Evolutionary conservation across 2,113 vertebrate genomes (phyloP).

Genomic region (Serilophus lunatus): DNA sequence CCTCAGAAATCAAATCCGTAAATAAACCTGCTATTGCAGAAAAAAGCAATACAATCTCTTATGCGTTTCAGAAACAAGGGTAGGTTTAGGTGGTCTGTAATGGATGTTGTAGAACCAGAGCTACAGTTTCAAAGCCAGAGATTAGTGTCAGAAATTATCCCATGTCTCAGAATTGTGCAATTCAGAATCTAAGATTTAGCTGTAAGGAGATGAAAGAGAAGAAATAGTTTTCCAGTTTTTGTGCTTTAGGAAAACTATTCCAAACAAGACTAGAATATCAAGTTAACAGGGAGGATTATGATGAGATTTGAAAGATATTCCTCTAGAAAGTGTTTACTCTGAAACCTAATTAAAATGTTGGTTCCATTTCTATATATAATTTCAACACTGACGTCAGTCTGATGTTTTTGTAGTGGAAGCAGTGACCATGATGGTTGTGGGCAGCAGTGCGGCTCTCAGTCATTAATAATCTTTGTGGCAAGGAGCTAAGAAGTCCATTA

Average conservation of each 20-base stretch:
- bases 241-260: neutral
- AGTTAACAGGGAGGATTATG: neutral
- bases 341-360: constrained; percentile 29
- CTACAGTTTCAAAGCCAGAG: neutral
- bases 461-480: neutral
- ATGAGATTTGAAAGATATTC: constrained; percentile 35
- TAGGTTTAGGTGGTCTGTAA: neutral
- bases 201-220: neutral
- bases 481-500: neutral
- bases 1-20: constrained; percentile 11
- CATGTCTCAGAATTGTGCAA: neutral
- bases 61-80: neutral
- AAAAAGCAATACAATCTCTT: neutral
- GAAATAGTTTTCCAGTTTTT: neutral
- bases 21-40: neutral
- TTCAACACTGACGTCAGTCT: neutral
- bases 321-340: constrained; percentile 8
- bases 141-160: neutral
- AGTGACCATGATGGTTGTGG: neutral
- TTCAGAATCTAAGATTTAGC: neutral
- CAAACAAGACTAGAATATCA: constrained; percentile 16
- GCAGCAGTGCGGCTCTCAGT: neutral
- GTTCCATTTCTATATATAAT: neutral
- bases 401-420: neutral
- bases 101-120: neutral